These are phyloP conservation scores for Hypsibius dujardini DNA, from an alignment of 1,140 invertebrate species.

Conservation along the genomic window DNA sequence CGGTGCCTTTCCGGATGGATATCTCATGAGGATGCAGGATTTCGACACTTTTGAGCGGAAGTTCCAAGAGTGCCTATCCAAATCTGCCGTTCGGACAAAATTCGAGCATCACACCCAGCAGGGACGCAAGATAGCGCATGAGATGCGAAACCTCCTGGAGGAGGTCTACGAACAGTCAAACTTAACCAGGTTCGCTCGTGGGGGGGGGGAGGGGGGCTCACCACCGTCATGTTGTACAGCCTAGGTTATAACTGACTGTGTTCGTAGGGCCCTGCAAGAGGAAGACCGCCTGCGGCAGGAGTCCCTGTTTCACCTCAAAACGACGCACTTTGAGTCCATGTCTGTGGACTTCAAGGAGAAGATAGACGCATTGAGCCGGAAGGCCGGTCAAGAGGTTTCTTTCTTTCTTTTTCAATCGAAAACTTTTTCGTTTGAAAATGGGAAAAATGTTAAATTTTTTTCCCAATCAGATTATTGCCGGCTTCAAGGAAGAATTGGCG, in stretches of 20 bases:
- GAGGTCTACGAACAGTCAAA: constrained; percentile 49
- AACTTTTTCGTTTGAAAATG: constrained; percentile 33
- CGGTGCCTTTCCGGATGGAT: constrained; percentile 67
- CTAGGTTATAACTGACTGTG: no score
- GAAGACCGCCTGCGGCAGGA: constrained; percentile 53
- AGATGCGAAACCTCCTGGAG: constrained; percentile 54
- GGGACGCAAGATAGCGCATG: constrained; percentile 61
- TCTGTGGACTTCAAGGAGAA: constrained; percentile 87
- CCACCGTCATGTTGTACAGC: no score
- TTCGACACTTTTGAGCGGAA: constrained; percentile 59
- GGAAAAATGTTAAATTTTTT: constrained; percentile 21
- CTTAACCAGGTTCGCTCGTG: constrained; percentile 27
- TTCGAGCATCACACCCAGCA: constrained; percentile 91
- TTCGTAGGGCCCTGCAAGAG: constrained; percentile 31
- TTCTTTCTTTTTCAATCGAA: no score
- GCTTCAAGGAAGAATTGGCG: constrained; percentile 80
- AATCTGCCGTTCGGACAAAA: constrained; percentile 94
- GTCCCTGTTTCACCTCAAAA: constrained; percentile 67
- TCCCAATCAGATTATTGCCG: constrained; percentile 28
- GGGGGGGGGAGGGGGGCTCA: no score
- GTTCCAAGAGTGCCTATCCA: constrained; percentile 94
- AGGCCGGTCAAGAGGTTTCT: constrained; percentile 43
- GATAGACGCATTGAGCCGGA: constrained; percentile 80
- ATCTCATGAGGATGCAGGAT: constrained; percentile 81
- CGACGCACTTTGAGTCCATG: constrained; percentile 65